Evolutionary conservation across 2,113 vertebrate genomes (phyloP).

Genomic region (Micromys minutus): DNA sequence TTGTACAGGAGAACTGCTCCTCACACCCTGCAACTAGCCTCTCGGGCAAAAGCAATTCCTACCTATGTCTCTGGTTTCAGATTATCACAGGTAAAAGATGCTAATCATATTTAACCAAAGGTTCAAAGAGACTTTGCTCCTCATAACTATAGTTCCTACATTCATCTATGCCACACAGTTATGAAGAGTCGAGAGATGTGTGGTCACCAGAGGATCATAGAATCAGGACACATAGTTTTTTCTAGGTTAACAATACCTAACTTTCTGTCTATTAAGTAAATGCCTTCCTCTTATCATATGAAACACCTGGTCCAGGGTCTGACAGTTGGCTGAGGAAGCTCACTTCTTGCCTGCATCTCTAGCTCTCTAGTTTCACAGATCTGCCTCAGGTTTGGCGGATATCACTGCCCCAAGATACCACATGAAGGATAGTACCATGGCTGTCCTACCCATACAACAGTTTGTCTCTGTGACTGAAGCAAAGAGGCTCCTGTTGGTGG

Average conservation of each 20-base stretch:
- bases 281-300: too few species aligned
- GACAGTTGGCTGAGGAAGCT: neutral
- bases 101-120: neutral
- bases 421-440: neutral
- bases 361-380: neutral
- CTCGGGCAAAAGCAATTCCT: conserved; percentile 8
- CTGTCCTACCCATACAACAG: neutral
- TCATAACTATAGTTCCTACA: neutral
- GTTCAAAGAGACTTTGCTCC: neutral
- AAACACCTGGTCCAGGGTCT: neutral
- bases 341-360: conserved; percentile 37
- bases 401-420: neutral
- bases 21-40: neutral
- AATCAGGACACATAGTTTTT: neutral
- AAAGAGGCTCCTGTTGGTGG: neutral
- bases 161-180: neutral
- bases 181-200: neutral
- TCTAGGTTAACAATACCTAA: neutral
- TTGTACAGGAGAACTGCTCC: conserved; percentile 47
- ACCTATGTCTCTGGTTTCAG: conserved; percentile 28
- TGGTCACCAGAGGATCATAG: neutral
- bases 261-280: neutral
- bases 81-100: neutral
- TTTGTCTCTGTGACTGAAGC: neutral
- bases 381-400: neutral